Conservation (phyloP, 2,888 invertebrate genomes). For the Epicampocera succincta region DNA sequence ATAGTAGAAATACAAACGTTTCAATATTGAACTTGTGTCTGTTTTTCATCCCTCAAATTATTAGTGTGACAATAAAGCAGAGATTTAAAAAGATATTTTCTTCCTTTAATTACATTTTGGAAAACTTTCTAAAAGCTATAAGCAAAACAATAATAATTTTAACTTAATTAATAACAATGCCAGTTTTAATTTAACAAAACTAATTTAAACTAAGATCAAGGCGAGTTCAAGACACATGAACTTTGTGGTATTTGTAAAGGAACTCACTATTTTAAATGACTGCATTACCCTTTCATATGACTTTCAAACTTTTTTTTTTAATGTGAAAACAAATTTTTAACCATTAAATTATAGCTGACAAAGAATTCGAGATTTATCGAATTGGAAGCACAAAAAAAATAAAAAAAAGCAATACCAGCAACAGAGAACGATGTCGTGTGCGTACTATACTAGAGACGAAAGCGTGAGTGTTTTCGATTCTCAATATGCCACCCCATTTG, state of each 20-base stretch:
- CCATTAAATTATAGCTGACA: slow-evolving; percentile 44
- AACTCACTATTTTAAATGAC: slow-evolving; percentile 29
- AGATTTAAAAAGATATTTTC: background rate
- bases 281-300: slow-evolving; percentile 26
- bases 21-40: background rate
- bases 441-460: too few species aligned
- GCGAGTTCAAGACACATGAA: too few species aligned
- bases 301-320: slow-evolving; percentile 6
- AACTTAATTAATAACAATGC: too few species aligned
- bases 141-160: too few species aligned
- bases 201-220: too few species aligned
- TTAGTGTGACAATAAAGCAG: slow-evolving; percentile 1
- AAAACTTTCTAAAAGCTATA: too few species aligned
- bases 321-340: slow-evolving; percentile 47
- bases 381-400: slow-evolving; percentile 32
- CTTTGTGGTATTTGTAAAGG: background rate
- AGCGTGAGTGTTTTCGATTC: too few species aligned
- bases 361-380: slow-evolving; percentile 11
- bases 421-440: too few species aligned
- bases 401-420: background rate
- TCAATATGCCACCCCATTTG: too few species aligned
- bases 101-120: too few species aligned
- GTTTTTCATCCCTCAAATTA: slow-evolving; percentile 14
- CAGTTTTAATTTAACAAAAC: too few species aligned
- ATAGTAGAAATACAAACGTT: slow-evolving; percentile 28